Percentiles rank a stretch among this genome's conserved stretches.
phyloP scores from a whole-genome alignment of 2,888 invertebrate species.

The Mylabris sibirica region DNA sequence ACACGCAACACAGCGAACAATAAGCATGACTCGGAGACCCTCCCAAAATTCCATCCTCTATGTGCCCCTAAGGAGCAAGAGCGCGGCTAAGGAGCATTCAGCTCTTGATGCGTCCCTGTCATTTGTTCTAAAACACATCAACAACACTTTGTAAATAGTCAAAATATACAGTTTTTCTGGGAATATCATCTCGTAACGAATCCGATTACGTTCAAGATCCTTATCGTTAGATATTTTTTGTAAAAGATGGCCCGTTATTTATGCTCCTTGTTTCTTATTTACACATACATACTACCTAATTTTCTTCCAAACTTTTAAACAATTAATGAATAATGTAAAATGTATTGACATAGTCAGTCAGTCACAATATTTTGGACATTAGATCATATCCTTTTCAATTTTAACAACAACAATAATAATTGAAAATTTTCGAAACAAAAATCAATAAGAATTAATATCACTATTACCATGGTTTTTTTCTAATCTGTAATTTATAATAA shows the following conservation, averaged over 20 bases:
- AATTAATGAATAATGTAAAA: slow-evolving; percentile 29
- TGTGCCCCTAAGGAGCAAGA: too few relatives aligned
- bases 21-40: too few relatives aligned
- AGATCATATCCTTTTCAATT: slow-evolving; percentile 29
- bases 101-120: too few relatives aligned
- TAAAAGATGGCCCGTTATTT: background rate
- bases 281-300: background rate
- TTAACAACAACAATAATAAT: background rate
- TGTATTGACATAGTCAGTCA: slow-evolving; percentile 16
- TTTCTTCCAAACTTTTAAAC: background rate
- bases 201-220: too few relatives aligned
- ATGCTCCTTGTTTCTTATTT: background rate
- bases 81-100: too few relatives aligned
- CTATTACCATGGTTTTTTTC: background rate
- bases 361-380: slow-evolving; percentile 29
- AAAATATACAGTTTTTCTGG: too few relatives aligned
- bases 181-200: too few relatives aligned
- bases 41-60: too few relatives aligned
- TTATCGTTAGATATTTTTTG: too few relatives aligned
- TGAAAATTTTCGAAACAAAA: background rate
- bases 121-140: too few relatives aligned
- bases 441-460: background rate
- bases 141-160: too few relatives aligned
- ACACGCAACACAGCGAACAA: too few relatives aligned
- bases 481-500: slow-evolving; percentile 2